Conservation (phyloP, 2,888 invertebrate species). For the Noctua pronuba region DNA sequence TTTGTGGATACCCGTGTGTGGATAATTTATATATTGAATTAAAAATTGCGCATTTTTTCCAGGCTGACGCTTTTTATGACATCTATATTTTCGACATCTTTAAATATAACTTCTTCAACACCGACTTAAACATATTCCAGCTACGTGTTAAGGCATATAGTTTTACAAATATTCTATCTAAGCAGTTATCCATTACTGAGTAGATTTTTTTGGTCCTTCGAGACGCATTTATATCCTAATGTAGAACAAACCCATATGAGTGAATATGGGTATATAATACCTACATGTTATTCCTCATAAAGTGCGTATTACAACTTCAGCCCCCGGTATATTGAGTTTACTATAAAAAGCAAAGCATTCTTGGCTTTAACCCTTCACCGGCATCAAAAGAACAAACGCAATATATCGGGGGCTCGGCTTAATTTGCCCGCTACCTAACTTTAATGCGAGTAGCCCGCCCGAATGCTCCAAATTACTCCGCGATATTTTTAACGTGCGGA, state of each 20-base stretch:
- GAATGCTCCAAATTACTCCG: slow-evolving; percentile 89
- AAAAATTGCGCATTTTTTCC: slow-evolving; percentile 43
- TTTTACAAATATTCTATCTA: neutral
- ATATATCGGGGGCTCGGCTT: slow-evolving; percentile 89
- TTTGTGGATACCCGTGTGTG: slow-evolving; percentile 81
- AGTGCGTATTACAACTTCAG: slow-evolving; percentile 45
- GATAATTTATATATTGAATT: slow-evolving; percentile 70
- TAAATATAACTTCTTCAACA: neutral
- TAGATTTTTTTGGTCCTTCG: neutral
- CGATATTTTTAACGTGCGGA: slow-evolving; percentile 89
- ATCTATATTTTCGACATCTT: neutral
- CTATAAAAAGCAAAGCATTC: slow-evolving; percentile 90
- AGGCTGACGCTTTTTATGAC: slow-evolving; percentile 2
- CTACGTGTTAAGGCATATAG: neutral
- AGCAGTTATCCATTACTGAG: too few species aligned
- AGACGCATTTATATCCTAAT: neutral
- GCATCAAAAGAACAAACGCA: slow-evolving; percentile 91
- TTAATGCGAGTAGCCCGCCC: slow-evolving; percentile 86
- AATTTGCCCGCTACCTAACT: slow-evolving; percentile 88
- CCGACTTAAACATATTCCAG: neutral
- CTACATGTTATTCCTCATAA: slow-evolving; percentile 1
- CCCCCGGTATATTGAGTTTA: slow-evolving; percentile 84
- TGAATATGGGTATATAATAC: neutral
- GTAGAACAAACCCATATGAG: neutral
- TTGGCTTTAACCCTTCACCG: slow-evolving; percentile 90